Evolutionary conservation across 2,797 vertebrate genomes (phyloP).

Genomic region (Gymnocypris eckloni): DNA sequence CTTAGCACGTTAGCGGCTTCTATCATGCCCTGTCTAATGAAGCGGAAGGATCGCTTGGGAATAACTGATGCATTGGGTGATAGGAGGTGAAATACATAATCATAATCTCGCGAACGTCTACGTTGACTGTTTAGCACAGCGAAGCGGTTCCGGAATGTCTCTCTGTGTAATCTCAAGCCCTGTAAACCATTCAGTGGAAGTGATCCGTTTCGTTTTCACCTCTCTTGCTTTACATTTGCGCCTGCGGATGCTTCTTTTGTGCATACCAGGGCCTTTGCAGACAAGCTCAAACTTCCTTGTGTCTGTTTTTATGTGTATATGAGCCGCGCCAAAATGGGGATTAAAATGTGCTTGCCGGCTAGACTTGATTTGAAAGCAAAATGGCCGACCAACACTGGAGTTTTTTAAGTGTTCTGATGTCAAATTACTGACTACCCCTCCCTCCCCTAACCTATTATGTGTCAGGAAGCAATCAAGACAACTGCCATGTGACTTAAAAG

Average conservation of each 20-base stretch:
- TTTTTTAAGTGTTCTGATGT: constrained; percentile 51
- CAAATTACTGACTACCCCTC: constrained; percentile 39
- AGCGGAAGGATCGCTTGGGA: constrained; percentile 30
- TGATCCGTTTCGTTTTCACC: constrained; percentile 32
- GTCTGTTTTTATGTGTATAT: constrained; percentile 31
- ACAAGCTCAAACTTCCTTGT: constrained; percentile 23
- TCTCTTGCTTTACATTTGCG: constrained; percentile 22
- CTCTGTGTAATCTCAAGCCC: constrained; percentile 33
- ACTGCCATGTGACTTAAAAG: constrained; percentile 54
- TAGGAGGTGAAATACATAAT: constrained; percentile 35
- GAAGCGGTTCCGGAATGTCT: constrained; percentile 46
- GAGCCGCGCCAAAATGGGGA: background rate
- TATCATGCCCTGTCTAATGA: constrained; percentile 27
- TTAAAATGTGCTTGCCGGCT: constrained; percentile 24
- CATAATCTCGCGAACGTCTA: constrained; percentile 53
- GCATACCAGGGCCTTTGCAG: constrained; percentile 22
- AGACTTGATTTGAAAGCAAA: constrained; percentile 43
- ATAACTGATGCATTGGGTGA: constrained; percentile 22
- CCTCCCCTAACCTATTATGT: constrained; percentile 22
- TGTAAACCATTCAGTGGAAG: constrained; percentile 28
- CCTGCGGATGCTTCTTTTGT: constrained; percentile 31
- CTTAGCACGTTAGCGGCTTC: constrained; percentile 42
- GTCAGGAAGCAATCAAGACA: constrained; percentile 55
- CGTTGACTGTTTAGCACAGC: constrained; percentile 47
- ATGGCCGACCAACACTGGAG: constrained; percentile 39